Evolutionary conservation across 1,140 invertebrate genomes (phyloP), one percentile per base, ranked within the genome.

Genomic region (Penaeus chinensis): DNA sequence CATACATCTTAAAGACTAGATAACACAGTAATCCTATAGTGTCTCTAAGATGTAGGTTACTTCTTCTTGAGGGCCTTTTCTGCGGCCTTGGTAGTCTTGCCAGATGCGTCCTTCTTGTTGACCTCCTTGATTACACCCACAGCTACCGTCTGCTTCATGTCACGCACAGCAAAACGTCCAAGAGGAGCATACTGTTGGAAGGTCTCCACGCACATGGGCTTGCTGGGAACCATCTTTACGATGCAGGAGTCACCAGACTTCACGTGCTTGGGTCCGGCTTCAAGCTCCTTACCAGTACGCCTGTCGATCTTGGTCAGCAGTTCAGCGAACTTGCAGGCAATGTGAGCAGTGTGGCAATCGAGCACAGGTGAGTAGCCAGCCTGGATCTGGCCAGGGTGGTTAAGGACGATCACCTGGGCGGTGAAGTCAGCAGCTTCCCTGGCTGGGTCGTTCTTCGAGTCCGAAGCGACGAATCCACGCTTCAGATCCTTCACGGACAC

Each of bases 101-200:
- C 98, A 89, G 95, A 93, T 7, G 94, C 93, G 90, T 98, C 98
- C 94, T 98, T 97, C 80, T 96, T 96, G 92, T 93, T 96, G 83
- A 97, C 96, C 83, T 94, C 94, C 93, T 98, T 99, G 93, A 99
- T 98, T 91, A 99, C 98, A 92, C 99, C 99, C 85, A 99, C 98
- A 91, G 98, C 99, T 42, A 99, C 98, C 7, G 98, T 99, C 93
- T 99, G 98, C 93, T 98, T 96, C 98, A 99, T 99, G 94, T 99
- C 99, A 93, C 98, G 97, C 27, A 99, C 98, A 90, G 99, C 98
- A 92, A 99, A 99, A 93, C 98, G 96, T 91, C 98, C 99, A 90
- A 99, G 94, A 87, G 98, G 98, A 91, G 98, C 97, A 94, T 98
- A 99, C 92, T 99, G 97, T 91, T 96, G 95, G 95, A 99, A 99